Evolutionary conservation across 2,113 vertebrate genomes (phyloP).

Genomic region (Phalacrocorax aristotelis): DNA sequence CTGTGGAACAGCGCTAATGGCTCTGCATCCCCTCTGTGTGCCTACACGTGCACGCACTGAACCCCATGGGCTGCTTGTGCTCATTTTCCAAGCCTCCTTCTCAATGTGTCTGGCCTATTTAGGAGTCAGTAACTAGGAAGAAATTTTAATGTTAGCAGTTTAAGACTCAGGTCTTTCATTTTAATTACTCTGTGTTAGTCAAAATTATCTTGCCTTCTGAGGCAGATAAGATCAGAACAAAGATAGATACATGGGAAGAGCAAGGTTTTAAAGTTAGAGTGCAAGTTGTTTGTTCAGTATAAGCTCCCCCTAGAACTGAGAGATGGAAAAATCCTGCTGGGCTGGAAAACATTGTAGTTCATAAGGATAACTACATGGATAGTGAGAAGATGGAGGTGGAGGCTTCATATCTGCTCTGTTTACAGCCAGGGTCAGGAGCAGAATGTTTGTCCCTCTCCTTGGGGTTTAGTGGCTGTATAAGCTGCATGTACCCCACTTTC

Average conservation of each 20-base stretch:
- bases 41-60: fast-evolving
- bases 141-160: neutral
- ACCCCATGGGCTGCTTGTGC: neutral
- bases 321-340: neutral
- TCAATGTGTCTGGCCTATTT: neutral
- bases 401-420: neutral
- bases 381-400: neutral
- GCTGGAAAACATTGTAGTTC: neutral
- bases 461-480: neutral
- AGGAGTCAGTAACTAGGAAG: neutral
- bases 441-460: neutral
- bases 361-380: neutral
- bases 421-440: neutral
- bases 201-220: neutral
- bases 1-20: fast-evolving
- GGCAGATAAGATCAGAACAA: conserved; percentile 10
- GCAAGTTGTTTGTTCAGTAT: neutral
- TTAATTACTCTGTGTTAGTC: conserved; percentile 16
- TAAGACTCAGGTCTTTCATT: neutral
- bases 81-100: neutral
- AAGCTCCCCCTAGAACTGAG: neutral
- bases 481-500: neutral
- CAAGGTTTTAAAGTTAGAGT: neutral
- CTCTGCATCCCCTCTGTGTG: neutral
- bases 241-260: neutral